Conservation (phyloP, 2,888 invertebrate species). For the Alcis repandata region DNA sequence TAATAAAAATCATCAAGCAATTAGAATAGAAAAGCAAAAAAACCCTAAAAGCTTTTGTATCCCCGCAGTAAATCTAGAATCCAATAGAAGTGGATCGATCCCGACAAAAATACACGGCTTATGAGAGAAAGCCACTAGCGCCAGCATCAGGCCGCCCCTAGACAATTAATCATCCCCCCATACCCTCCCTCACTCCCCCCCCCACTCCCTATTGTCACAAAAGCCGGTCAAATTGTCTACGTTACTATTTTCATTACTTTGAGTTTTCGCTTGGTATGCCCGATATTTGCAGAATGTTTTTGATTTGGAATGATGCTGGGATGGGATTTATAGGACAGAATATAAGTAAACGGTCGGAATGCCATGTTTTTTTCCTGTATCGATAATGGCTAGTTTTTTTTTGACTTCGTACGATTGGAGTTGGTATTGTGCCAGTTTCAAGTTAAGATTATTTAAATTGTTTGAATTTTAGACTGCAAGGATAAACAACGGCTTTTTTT, state of each 20-base stretch:
- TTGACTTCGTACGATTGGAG: neutral
- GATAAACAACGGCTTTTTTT: too few relatives aligned
- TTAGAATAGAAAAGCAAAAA: neutral
- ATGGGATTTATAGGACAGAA: constrained; percentile 24
- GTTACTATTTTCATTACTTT: constrained; percentile 56
- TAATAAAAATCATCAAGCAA: neutral
- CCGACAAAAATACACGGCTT: constrained; percentile 49
- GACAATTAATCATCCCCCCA: constrained; percentile 73
- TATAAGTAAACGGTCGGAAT: neutral
- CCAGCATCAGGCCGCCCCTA: constrained; percentile 49
- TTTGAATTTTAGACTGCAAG: too few relatives aligned
- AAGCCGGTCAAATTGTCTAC: constrained; percentile 52
- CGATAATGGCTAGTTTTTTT: neutral
- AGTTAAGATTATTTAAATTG: neutral
- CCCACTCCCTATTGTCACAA: constrained; percentile 54
- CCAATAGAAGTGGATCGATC: constrained; percentile 42
- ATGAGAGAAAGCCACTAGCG: constrained; percentile 54
- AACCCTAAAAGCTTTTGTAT: constrained; percentile 11
- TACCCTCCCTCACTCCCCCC: constrained; percentile 38
- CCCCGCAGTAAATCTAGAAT: constrained; percentile 28
- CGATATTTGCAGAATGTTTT: constrained; percentile 46
- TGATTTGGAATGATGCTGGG: constrained; percentile 25
- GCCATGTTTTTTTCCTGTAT: neutral
- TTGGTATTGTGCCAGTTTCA: neutral
- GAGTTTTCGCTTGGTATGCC: constrained; percentile 45